Percentiles rank a stretch among this genome's conserved stretches.
phyloP scores from a whole-genome alignment of 2,888 invertebrate species.

The Melikaiella ostensackeni region DNA sequence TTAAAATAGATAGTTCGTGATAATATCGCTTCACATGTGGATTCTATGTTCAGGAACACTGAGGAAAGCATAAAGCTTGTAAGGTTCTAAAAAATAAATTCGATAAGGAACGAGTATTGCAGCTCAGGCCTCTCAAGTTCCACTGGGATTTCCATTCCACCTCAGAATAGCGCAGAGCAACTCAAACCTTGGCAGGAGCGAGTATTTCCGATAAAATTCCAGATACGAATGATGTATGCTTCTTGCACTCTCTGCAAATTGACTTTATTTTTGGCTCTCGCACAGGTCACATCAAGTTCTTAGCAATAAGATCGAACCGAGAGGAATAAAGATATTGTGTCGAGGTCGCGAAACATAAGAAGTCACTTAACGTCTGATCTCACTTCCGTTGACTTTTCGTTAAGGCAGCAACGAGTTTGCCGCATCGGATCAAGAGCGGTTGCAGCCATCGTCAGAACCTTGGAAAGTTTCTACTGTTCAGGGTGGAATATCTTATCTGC shows the following conservation, averaged over 20 bases:
- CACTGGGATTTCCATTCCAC: slow-evolving; percentile 32
- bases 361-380: slow-evolving; percentile 66
- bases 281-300: slow-evolving; percentile 27
- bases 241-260: slow-evolving; percentile 29
- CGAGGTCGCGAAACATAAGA: slow-evolving; percentile 59
- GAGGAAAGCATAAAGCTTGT: slow-evolving; percentile 4
- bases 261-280: slow-evolving; percentile 32
- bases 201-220: slow-evolving; percentile 24
- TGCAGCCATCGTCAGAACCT: slow-evolving; percentile 40
- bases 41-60: neutral
- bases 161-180: slow-evolving; percentile 26
- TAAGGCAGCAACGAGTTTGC: slow-evolving; percentile 44
- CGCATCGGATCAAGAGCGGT: slow-evolving; percentile 39
- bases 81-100: slow-evolving; percentile 30
- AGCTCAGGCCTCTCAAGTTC: slow-evolving; percentile 4
- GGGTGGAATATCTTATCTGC: slow-evolving; percentile 44
- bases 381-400: slow-evolving; percentile 61
- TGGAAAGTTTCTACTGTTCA: slow-evolving; percentile 41
- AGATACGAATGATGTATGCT: slow-evolving; percentile 22
- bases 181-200: slow-evolving; percentile 29
- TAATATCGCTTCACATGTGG: neutral
- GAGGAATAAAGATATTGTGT: slow-evolving; percentile 16
- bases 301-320: neutral
- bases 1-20: neutral
- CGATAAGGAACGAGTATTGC: slow-evolving; percentile 32